Evolutionary conservation across 2,113 vertebrate species (phyloP).

Genomic region (Rhinogobius similis): DNA sequence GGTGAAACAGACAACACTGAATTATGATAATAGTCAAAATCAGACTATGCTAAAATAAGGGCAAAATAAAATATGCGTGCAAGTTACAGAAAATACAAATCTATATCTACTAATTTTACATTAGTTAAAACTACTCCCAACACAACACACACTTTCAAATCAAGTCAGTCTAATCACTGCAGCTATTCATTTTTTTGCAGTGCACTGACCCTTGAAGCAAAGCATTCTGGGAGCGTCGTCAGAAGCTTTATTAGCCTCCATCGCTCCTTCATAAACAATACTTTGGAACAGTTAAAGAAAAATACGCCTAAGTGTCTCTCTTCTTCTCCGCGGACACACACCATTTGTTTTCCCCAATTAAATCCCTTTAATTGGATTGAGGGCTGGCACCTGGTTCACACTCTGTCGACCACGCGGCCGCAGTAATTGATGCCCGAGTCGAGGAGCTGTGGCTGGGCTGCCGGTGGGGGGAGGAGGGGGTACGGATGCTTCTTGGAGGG

Average conservation of each 20-base stretch:
- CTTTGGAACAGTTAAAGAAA: slow-evolving; percentile 47
- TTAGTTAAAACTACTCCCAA: neutral
- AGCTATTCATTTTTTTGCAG: neutral
- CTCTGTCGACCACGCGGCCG: slow-evolving; percentile 73
- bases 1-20: too few relatives aligned
- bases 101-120: neutral
- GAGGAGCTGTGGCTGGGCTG: slow-evolving; percentile 32
- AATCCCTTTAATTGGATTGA: slow-evolving; percentile 78
- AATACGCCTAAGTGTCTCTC: slow-evolving; percentile 51
- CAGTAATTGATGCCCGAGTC: slow-evolving; percentile 70
- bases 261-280: slow-evolving; percentile 73
- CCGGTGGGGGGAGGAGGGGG: slow-evolving; percentile 34
- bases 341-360: slow-evolving; percentile 78
- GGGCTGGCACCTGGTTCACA: slow-evolving; percentile 77
- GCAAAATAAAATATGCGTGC: too few relatives aligned
- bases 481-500: slow-evolving; percentile 19
- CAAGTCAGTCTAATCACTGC: neutral
- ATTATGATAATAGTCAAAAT: too few relatives aligned
- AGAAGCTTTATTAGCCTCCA: slow-evolving; percentile 68
- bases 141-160: neutral
- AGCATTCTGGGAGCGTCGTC: slow-evolving; percentile 55
- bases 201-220: slow-evolving; percentile 69
- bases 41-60: too few relatives aligned
- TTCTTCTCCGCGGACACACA: slow-evolving; percentile 70
- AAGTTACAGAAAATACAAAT: too few relatives aligned